Percentiles rank a stretch among this genome's conserved stretches.
Evolutionary conservation across 2,888 invertebrate genomes (phyloP).

Genomic region (Diploptera punctata): DNA sequence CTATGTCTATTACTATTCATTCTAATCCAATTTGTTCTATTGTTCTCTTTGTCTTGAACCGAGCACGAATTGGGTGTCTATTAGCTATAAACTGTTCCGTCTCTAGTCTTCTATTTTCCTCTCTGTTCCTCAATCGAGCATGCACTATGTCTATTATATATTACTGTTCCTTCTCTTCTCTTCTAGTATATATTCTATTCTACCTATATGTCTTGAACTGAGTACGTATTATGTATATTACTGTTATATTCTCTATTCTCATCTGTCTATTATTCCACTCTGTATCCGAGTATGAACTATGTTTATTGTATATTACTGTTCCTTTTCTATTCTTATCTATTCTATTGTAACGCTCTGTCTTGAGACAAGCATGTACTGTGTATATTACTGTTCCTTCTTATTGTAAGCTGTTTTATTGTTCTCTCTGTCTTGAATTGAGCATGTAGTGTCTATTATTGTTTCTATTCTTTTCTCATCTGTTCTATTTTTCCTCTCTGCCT

Average conservation of each 20-base stretch:
- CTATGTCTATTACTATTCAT: neutral
- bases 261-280: conserved; percentile 33
- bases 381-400: too few relatives aligned
- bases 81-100: neutral
- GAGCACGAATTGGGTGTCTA: neutral
- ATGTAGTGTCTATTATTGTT: conserved; percentile 39
- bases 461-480: neutral
- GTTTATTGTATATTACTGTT: conserved; percentile 32
- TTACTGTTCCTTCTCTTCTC: neutral
- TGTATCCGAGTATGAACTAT: too few relatives aligned
- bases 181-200: neutral
- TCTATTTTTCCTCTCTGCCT: neutral
- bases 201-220: neutral
- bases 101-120: neutral
- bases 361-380: conserved; percentile 4
- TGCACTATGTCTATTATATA: neutral
- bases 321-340: conserved; percentile 21
- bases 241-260: too few relatives aligned
- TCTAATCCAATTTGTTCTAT: neutral
- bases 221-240: too few relatives aligned
- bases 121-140: neutral
- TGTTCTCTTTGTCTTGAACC: neutral
- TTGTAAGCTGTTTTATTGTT: too few relatives aligned
- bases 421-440: too few relatives aligned
- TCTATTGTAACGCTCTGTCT: neutral